Evolutionary conservation across 1,140 invertebrate species (phyloP), one percentile per base, ranked within the genome.

Genomic region (Bilobella aurantiaca): DNA sequence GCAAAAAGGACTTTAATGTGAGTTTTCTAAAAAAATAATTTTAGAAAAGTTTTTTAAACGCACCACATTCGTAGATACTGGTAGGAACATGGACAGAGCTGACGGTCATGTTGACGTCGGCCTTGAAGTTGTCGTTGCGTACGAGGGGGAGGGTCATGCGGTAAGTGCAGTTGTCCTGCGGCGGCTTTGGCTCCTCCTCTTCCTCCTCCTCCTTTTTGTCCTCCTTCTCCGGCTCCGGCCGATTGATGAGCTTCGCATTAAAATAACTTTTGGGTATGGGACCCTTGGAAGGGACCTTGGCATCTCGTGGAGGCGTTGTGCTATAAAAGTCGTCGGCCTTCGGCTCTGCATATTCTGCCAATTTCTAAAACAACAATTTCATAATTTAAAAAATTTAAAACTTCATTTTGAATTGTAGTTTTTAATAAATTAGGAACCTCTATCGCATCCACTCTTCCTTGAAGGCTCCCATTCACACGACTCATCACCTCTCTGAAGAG

Each of bases 31-130:
- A n/a, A n/a, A n/a, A n/a, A n/a, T 73, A 3, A 34, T 8, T 18
- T 31, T 28, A 59, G 53, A 8, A 57, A 12, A 57, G 27, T 29
- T 59, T 23, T 21, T 28, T 57, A 57, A 49, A 77, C 82, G 82
- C 80, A 93, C 88, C 83, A 82, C 88, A 83, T 76, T 95, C 91
- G 78, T 86, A 96, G 23, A 98, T 88, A 80, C 94, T 95, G 1
- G 91, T 92, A 1, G 95, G 93, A 14, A 97, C 88, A 77, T 98
- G 93, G 30, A 97, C 87, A 47, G 92, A 88, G 74, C 91, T 95
- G 64, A 84, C 81, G 62, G 80, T 85, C 3, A 86, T 87, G 76
- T 94, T 94, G 3, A 96, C 88, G 0, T 83, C 81, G 46, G 91
- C 85, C 75, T 89, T 86, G 77, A 96, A 96, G 77, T 93, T 87